Base-by-base conservation (phyloP, 2,797 vertebrate species). In the Gouania willdenowi region DNA sequence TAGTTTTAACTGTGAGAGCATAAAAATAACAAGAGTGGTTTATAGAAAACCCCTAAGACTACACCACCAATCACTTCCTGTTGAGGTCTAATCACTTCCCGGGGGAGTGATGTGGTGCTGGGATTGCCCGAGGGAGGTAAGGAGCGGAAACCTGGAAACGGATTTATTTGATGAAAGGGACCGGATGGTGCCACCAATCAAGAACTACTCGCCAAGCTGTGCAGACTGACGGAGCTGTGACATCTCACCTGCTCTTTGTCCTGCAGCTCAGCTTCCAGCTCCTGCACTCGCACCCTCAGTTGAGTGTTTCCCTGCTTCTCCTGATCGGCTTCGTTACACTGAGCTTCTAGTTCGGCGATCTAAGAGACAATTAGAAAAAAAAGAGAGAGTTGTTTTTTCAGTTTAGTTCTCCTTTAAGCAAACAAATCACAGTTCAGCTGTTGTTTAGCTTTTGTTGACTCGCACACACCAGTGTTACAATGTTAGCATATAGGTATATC, bases 171-270 rank as follows among this genome's bases (percentile, higher is more conserved):
- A 55, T 7, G 23, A 5, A 5, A 6, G 4, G 17, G 25, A 18
- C 10, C 2, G 11, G 43, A 26, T 36, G 40, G 49, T 30, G 15
- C 17, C 50, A 10, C n/a, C n/a, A n/a, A 10, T 1, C 10, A 10
- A 10, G 15, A 38, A 39, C 8, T 3, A 8, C 18, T 25, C 15
- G 3, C 20, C 7, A 6, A 24, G 22, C 17, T 48, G 23, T 42
- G 10, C 15, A 26, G 34, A 39, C 21, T 1, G 24, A 13, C 10
- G 5, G 13, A 3, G 10, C 29, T 23, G n/a, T 37, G 36, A 39
- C 6, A 13, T 21, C 58, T 86, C 84, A 98, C 96, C 83, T 88
- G 89, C 61, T 98, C 91, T 67, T 96, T 98, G 10, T 98, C 95
- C 11, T 82, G 91, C 34, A 98, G 85, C 33, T 97, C 92, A 0